Evolutionary conservation across 2,113 vertebrate species (phyloP).

Genomic region (Jaculus jaculus): DNA sequence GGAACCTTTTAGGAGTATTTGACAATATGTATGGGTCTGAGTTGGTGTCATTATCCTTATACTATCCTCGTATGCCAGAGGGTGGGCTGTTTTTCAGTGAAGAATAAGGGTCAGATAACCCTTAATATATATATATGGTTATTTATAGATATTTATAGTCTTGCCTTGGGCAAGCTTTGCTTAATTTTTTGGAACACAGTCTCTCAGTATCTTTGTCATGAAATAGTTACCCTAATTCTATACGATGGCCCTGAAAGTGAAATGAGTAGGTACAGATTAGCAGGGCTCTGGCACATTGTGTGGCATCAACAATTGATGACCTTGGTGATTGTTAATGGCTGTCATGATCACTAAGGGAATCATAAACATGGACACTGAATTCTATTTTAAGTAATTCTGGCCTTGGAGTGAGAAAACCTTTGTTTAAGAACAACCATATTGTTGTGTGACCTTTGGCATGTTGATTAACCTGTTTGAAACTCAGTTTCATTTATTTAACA

Average conservation of each 20-base stretch:
- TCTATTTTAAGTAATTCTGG: constrained; percentile 2
- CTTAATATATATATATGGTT: background rate
- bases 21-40: background rate
- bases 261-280: background rate
- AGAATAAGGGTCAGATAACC: background rate
- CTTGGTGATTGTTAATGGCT: background rate
- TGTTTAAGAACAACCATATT: background rate
- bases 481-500: constrained; percentile 1
- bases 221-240: background rate
- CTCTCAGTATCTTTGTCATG: background rate
- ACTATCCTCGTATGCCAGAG: background rate
- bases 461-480: constrained; percentile 1
- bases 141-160: background rate
- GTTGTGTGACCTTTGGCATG: background rate
- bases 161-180: background rate
- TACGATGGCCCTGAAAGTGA: background rate
- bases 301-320: background rate
- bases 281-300: background rate
- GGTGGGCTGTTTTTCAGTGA: background rate
- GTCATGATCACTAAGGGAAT: background rate
- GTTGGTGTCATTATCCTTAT: background rate
- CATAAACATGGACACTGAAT: background rate
- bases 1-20: background rate
- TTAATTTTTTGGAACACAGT: background rate
- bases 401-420: background rate